Base-by-base conservation (phyloP, 2,888 invertebrate genomes). In the Nomada flava region DNA sequence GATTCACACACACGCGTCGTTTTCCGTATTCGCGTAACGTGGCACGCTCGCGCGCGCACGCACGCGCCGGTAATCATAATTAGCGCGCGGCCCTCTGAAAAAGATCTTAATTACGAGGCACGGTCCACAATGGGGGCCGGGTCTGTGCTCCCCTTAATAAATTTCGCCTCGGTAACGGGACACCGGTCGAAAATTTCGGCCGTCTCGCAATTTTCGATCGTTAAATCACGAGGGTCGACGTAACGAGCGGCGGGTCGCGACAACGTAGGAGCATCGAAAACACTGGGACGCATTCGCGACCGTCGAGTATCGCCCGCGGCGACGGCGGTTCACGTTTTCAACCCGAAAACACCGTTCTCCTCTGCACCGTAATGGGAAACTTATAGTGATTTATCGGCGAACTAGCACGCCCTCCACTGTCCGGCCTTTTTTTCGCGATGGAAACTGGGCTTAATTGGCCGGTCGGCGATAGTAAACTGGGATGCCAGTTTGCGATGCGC, bases 31-130 rank as follows among this genome's bases (percentile, higher is more conserved):
- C 5, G 15, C 26, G 15, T 15, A 18, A 4, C 62, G 26, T 0
- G 15, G 15, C 44, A 23, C 23, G 55, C 20, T 63, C 44, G 55
- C 59, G 23, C 23, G 68, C 36, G 59, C 42, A 67, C 78, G 84
- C 84, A 79, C 85, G 76, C 83, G 85, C 85, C 80, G 62, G 84
- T 82, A 85, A 86, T 86, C 85, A 86, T 87, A 89, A 89, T 90
- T 90, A 89, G 80, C 79, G 69, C 84, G 73, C 83, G 76, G 83
- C 82, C 47, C 82, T 80, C 73, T 67, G 87, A 82, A 79, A 83
- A 87, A 89, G 86, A 76, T 89, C 89, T 90, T 90, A 90, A 90
- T 90, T 90, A 90, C 85, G 83, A 80, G 59, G 67, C 73, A 76
- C 65, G 80, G 76, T 85, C 81, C 70, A 87, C 86, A 86, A 89